Conservation (phyloP, 2,797 vertebrate genomes). For the Chromis chromis region DNA sequence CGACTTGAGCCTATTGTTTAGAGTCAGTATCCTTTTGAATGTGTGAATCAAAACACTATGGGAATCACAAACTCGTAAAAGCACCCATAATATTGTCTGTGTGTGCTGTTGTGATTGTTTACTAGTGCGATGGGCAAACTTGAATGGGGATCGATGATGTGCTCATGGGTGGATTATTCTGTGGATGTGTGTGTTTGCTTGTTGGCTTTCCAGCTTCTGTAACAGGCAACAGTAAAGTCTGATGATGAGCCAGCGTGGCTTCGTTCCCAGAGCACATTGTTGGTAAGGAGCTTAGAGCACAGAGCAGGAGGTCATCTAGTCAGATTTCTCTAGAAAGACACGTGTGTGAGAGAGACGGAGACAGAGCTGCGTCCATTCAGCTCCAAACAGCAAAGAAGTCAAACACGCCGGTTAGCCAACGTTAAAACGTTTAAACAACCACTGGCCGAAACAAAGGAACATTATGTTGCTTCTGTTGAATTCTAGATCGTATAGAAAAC, state of each 20-base stretch:
- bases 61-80: background rate
- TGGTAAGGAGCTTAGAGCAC: constrained; percentile 78
- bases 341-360: constrained; percentile 11
- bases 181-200: constrained; percentile 5
- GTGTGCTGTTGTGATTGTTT: background rate
- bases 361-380: constrained; percentile 39
- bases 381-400: constrained; percentile 25
- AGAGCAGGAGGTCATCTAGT: constrained; percentile 66
- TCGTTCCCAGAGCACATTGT: constrained; percentile 65
- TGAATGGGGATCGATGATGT: constrained; percentile 20
- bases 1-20: constrained; percentile 24
- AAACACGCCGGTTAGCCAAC: background rate
- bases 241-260: constrained; percentile 64
- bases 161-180: constrained; percentile 37
- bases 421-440: background rate
- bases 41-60: constrained; percentile 18
- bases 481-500: too few species aligned
- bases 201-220: constrained; percentile 42
- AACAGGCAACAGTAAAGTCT: constrained; percentile 45
- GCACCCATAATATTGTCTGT: background rate
- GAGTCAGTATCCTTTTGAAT: constrained; percentile 26
- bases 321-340: constrained; percentile 73
- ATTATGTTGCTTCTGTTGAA: too few species aligned
- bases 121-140: background rate
- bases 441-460: too few species aligned